These are phyloP conservation scores for Heliconius charithonia DNA, from an alignment of 2,888 invertebrate genomes.

Conservation along the genomic window DNA sequence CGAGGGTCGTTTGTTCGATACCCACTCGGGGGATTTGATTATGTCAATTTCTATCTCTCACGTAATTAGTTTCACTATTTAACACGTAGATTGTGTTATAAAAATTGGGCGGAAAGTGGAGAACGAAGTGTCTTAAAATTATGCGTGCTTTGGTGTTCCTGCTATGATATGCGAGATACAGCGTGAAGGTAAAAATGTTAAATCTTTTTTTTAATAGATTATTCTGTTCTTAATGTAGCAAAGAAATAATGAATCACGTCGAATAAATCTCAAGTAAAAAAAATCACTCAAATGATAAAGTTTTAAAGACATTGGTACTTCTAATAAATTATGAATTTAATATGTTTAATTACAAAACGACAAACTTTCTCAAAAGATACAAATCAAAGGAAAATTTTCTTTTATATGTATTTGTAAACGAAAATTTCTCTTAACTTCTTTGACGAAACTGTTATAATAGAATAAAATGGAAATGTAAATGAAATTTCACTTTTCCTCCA, in stretches of 20 bases:
- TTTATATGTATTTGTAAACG: neutral
- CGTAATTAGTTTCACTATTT: neutral
- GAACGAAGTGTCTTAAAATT: no score
- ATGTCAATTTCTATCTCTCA: neutral
- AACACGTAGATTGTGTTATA: no score
- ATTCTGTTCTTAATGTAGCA: no score
- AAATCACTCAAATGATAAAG: neutral
- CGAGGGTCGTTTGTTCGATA: no score
- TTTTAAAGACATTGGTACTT: neutral
- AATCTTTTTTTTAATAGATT: no score
- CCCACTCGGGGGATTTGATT: neutral
- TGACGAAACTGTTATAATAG: neutral
- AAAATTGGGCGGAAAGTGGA: no score
- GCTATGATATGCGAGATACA: no score
- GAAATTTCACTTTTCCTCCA: neutral
- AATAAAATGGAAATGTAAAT: neutral
- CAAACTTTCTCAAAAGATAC: slow-evolving; percentile 8
- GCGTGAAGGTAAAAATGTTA: no score
- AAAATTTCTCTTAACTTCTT: neutral
- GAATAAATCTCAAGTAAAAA: no score
- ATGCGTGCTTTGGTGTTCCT: no score
- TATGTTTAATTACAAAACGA: slow-evolving; percentile 6
- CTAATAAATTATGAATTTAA: slow-evolving; percentile 4
- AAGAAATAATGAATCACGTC: no score
- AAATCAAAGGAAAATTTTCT: slow-evolving; percentile 8